Evolutionary conservation across 1,140 invertebrate genomes (phyloP).

Genomic region (Aphaenogaster rudis): DNA sequence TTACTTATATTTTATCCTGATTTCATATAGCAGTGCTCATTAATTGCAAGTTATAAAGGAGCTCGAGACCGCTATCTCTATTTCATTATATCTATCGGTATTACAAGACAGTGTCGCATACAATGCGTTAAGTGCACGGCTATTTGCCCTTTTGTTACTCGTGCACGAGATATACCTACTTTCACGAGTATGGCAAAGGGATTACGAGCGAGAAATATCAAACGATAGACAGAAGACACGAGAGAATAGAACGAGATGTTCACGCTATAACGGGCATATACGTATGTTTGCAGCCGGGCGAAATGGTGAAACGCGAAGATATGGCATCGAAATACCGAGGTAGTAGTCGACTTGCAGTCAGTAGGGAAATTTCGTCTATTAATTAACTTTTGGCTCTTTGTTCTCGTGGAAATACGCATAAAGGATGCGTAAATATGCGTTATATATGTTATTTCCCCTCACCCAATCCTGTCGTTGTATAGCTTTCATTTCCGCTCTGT

Average conservation of each 20-base stretch:
- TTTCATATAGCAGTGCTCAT: background rate
- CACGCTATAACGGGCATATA: background rate
- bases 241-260: background rate
- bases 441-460: background rate
- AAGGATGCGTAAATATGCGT: background rate
- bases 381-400: conserved; percentile 40
- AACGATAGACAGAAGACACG: conserved; percentile 27
- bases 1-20: background rate
- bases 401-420: background rate
- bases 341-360: background rate
- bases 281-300: background rate
- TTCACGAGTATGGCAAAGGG: conserved; percentile 10
- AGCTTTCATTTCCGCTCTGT: background rate
- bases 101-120: background rate
- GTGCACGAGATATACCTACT: background rate
- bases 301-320: background rate
- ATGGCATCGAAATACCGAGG: background rate
- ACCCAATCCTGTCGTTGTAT: background rate
- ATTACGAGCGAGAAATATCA: background rate
- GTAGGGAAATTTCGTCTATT: conserved; percentile 51
- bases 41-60: conserved; percentile 31
- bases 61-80: background rate
- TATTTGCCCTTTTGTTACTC: conserved; percentile 20
- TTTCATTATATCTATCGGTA: conserved; percentile 19
- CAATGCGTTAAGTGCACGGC: background rate